A percentile compares a stretch with the other conserved stretches of the same genome.
These are phyloP conservation scores for Hipparchia semele DNA, from an alignment of 2,888 invertebrate species.

Conservation along the genomic window DNA sequence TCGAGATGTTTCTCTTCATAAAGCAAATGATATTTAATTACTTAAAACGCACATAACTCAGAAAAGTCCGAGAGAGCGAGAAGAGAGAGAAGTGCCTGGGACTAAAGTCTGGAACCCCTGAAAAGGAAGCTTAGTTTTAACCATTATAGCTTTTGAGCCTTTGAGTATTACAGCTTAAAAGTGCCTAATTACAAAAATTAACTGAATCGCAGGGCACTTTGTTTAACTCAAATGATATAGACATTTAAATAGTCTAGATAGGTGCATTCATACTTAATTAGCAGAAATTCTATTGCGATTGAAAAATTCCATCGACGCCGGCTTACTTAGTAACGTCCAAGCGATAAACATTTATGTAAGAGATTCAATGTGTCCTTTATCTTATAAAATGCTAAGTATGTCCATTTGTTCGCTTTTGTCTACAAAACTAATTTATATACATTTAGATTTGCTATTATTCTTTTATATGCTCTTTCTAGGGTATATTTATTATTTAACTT, in stretches of 20 bases:
- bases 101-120: no score
- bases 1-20: no score
- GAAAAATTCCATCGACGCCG: constrained; percentile 19
- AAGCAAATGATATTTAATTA: no score
- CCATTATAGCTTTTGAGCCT: no score
- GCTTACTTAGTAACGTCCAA: constrained; percentile 1
- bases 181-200: no score
- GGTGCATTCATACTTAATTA: constrained; percentile 30
- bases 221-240: constrained; percentile 18
- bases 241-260: constrained; percentile 29
- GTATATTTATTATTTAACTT: not conserved
- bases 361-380: not conserved
- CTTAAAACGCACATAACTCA: no score
- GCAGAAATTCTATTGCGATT: constrained; percentile 29
- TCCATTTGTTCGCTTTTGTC: not conserved
- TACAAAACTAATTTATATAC: not conserved
- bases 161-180: no score
- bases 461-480: not conserved
- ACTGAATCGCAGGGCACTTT: no score
- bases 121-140: no score
- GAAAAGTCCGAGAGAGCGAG: no score
- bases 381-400: constrained; percentile 2
- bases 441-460: not conserved
- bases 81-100: no score
- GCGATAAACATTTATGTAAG: constrained; percentile 7